Evolutionary conservation across 2,888 invertebrate genomes (phyloP).

Genomic region (Sinodicranocentrus sp.): DNA sequence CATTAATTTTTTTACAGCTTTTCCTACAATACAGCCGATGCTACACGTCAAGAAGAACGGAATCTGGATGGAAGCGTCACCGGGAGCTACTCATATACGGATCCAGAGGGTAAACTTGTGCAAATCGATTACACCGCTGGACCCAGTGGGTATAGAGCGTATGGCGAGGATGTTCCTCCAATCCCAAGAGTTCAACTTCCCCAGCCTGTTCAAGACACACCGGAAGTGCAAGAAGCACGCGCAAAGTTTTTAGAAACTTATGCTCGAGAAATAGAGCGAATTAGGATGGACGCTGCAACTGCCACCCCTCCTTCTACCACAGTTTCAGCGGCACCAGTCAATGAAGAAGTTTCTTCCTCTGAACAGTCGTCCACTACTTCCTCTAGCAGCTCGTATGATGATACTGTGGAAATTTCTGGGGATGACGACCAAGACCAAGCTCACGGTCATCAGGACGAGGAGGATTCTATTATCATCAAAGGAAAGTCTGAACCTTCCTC

Average conservation of each 20-base stretch:
- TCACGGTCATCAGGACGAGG: background rate
- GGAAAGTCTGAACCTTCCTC: constrained; percentile 30
- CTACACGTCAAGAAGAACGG: constrained; percentile 85
- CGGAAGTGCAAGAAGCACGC: constrained; percentile 85
- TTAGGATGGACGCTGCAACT: constrained; percentile 33
- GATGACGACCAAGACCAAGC: background rate
- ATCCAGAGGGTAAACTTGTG: constrained; percentile 82
- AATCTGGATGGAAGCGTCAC: constrained; percentile 84
- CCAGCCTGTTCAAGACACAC: constrained; percentile 82
- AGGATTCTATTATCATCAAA: constrained; percentile 21
- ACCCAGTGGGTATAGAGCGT: constrained; percentile 85
- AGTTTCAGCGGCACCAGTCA: constrained; percentile 82
- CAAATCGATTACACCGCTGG: constrained; percentile 79
- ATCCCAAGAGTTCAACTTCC: constrained; percentile 79
- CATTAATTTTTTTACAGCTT: too few species aligned
- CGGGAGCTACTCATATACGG: constrained; percentile 86
- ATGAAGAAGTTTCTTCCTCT: background rate
- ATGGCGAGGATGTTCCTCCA: constrained; percentile 81
- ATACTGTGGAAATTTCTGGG: constrained; percentile 10
- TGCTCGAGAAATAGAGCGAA: constrained; percentile 47
- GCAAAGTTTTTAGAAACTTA: constrained; percentile 76
- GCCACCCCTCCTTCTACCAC: constrained; percentile 78
- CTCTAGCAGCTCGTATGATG: background rate
- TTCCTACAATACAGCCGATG: constrained; percentile 65
- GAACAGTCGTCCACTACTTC: background rate